Percentiles rank a stretch among this genome's conserved stretches.
Conservation (phyloP, 2,113 vertebrate species). For the Megaceryle maxima region DNA sequence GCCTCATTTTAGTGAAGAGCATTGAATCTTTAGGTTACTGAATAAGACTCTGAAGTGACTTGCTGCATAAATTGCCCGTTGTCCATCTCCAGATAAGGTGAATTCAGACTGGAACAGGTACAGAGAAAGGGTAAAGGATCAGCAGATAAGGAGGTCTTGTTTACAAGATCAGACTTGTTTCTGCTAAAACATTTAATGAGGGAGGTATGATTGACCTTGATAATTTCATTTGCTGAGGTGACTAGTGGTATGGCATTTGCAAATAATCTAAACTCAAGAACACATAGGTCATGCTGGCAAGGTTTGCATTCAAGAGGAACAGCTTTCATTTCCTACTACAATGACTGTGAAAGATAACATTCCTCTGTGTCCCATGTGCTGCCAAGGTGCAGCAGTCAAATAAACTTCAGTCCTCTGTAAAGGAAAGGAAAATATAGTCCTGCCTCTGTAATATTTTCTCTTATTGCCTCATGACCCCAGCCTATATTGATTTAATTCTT, state of each 20-base stretch:
- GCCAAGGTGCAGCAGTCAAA: background rate
- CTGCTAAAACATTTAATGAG: background rate
- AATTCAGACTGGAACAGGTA: background rate
- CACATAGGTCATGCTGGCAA: background rate
- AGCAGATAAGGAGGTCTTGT: background rate
- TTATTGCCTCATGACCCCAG: background rate
- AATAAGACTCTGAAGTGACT: background rate
- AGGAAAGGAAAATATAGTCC: background rate
- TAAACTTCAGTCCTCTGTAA: background rate
- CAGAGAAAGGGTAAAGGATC: background rate
- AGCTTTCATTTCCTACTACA: background rate
- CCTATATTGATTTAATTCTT: conserved; percentile 5
- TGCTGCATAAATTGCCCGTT: background rate
- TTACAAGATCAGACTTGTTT: background rate
- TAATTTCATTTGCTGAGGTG: background rate
- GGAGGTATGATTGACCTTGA: background rate
- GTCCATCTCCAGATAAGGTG: background rate
- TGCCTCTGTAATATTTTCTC: background rate
- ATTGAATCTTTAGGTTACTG: background rate
- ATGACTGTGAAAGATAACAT: background rate
- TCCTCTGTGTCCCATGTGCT: background rate
- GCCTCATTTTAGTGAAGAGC: background rate
- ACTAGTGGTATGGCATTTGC: background rate
- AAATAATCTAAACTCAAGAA: background rate
- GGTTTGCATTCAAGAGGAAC: background rate